phyloP scores from a whole-genome alignment of 2,888 invertebrate genomes.

The Malthinus flaveolus region DNA sequence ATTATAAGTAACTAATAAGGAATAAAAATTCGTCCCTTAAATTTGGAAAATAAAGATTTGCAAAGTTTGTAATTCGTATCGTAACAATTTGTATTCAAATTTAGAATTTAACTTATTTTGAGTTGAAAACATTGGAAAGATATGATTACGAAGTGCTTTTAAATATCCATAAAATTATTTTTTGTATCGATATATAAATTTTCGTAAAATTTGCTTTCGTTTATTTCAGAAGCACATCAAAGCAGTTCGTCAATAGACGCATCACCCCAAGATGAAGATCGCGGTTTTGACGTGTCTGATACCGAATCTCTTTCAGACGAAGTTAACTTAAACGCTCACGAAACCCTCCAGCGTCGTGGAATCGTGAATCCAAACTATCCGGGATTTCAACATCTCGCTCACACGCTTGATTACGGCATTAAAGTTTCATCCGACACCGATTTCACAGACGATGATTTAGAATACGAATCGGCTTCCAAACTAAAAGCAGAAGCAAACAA shows the following conservation, averaged over 20 bases:
- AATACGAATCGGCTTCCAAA: constrained; percentile 55
- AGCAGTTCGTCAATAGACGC: constrained; percentile 54
- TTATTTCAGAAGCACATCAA: constrained; percentile 50
- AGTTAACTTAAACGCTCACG: constrained; percentile 45
- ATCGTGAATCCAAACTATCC: constrained; percentile 85
- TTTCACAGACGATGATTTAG: constrained; percentile 55
- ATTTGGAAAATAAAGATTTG: too few species aligned
- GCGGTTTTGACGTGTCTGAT: constrained; percentile 62
- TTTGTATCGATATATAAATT: too few species aligned
- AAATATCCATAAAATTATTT: too few species aligned
- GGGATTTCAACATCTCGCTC: constrained; percentile 80
- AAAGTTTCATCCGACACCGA: constrained; percentile 53
- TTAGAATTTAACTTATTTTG: too few species aligned
- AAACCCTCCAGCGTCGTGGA: constrained; percentile 60
- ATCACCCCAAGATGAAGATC: constrained; percentile 59
- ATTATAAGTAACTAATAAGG: too few species aligned
- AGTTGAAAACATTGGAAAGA: too few species aligned
- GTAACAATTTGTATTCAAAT: too few species aligned
- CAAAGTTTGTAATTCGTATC: too few species aligned
- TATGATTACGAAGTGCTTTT: too few species aligned
- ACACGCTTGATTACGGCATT: constrained; percentile 60
- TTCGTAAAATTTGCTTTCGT: too few species aligned
- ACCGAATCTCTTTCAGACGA: constrained; percentile 52
- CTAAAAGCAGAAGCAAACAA: constrained; percentile 55
- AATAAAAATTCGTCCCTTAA: too few species aligned